These are phyloP conservation scores for Crioceris asparagi DNA, from an alignment of 2,888 invertebrate genomes.

Conservation along the genomic window DNA sequence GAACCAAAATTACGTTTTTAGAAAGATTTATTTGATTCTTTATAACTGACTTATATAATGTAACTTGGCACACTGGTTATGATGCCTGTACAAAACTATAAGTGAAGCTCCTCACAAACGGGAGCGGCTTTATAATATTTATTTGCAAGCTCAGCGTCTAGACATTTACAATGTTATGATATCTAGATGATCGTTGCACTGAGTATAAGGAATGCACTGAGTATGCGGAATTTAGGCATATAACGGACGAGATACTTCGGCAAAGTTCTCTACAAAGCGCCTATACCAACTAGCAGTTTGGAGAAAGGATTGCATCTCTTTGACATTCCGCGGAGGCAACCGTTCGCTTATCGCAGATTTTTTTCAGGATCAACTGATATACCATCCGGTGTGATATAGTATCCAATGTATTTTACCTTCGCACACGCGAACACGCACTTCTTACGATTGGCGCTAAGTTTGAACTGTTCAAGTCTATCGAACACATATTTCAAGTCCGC, in stretches of 20 bases:
- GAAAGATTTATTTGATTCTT: too few relatives aligned
- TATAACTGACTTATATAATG: too few relatives aligned
- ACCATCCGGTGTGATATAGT: conserved; percentile 13
- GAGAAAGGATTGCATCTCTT: conserved; percentile 13
- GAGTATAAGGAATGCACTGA: too few relatives aligned
- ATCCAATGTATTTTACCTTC: conserved; percentile 4
- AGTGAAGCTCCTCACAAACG: too few relatives aligned
- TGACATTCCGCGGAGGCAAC: conserved; percentile 11
- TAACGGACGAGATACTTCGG: conserved; percentile 14
- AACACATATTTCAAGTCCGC: background rate
- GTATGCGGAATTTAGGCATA: too few relatives aligned
- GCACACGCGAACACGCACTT: conserved; percentile 4
- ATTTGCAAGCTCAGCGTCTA: too few relatives aligned
- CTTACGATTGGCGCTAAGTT: background rate
- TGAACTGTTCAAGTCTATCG: background rate
- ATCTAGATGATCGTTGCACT: too few relatives aligned
- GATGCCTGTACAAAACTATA: too few relatives aligned
- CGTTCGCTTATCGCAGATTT: conserved; percentile 8
- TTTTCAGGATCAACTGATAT: conserved; percentile 14
- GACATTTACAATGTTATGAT: too few relatives aligned
- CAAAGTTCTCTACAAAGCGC: conserved; percentile 14
- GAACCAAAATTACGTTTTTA: too few relatives aligned
- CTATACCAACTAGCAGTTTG: conserved; percentile 17
- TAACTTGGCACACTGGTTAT: too few relatives aligned
- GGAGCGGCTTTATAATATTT: too few relatives aligned